phyloP scores from a whole-genome alignment of 2,113 vertebrate genomes.

The Macquaria australasica region DNA sequence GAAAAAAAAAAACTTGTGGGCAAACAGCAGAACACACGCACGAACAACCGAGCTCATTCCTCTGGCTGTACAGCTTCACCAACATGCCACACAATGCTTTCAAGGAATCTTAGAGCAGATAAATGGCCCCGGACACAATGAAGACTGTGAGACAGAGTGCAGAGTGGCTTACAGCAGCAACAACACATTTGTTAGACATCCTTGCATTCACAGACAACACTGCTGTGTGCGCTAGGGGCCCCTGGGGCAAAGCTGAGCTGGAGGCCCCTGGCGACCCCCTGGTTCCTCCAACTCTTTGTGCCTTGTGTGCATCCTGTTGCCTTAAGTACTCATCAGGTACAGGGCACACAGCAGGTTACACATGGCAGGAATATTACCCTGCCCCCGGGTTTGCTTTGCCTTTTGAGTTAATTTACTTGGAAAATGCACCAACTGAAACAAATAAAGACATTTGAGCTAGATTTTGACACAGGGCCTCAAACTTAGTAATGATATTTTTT shows the following conservation, averaged over 20 bases:
- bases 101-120: background rate
- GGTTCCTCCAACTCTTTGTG: background rate
- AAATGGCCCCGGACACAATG: background rate
- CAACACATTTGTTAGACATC: background rate
- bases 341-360: background rate
- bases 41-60: background rate
- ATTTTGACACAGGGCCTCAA: no score
- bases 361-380: background rate
- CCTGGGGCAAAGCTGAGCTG: background rate
- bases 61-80: background rate
- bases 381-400: background rate
- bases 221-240: background rate
- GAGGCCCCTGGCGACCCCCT: background rate
- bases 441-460: background rate
- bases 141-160: background rate
- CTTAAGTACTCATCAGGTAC: background rate
- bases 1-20: background rate
- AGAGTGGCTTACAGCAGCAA: background rate
- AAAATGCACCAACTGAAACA: background rate
- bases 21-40: background rate
- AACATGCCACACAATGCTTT: background rate
- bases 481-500: background rate
- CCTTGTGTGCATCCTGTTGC: slow-evolving; percentile 10
- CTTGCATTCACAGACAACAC: fast-evolving
- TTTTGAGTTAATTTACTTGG: background rate